Evolutionary conservation across 2,888 invertebrate species (phyloP).

Genomic region (Lycophotia porphyrea): DNA sequence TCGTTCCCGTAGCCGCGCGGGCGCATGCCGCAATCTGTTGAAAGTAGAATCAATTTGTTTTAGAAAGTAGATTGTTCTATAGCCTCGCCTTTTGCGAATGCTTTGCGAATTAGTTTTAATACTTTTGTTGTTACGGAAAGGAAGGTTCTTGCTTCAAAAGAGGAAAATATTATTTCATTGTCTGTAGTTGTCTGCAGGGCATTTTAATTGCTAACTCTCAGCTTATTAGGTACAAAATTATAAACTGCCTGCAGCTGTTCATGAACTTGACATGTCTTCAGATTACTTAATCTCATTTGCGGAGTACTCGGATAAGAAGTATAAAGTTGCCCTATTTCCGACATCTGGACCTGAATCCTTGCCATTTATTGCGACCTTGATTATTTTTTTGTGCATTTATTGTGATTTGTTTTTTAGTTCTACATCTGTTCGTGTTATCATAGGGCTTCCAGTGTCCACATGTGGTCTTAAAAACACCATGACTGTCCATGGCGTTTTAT

Average conservation of each 20-base stretch:
- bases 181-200: not conserved
- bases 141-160: slow-evolving; percentile 9
- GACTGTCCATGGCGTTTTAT: not conserved
- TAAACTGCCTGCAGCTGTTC: not conserved
- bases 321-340: slow-evolving; percentile 4
- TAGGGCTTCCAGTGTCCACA: slow-evolving; percentile 1
- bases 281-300: not conserved
- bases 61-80: slow-evolving; percentile 85
- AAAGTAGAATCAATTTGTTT: slow-evolving; percentile 89
- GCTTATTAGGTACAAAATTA: not conserved
- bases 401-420: too few relatives aligned
- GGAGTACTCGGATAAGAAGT: not conserved
- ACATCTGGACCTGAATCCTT: slow-evolving; percentile 21
- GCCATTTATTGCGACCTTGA: not conserved
- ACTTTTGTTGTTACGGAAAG: slow-evolving; percentile 37
- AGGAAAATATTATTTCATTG: not conserved
- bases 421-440: slow-evolving; percentile 2
- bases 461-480: not conserved
- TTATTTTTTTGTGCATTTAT: too few relatives aligned
- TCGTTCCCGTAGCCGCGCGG: slow-evolving; percentile 69
- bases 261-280: slow-evolving; percentile 15
- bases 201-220: not conserved
- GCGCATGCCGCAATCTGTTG: slow-evolving; percentile 82
- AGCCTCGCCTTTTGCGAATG: slow-evolving; percentile 76
- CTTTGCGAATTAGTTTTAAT: slow-evolving; percentile 69